Conservation (phyloP, 1,140 invertebrate genomes). For the Zaprionus nigranus region DNA sequence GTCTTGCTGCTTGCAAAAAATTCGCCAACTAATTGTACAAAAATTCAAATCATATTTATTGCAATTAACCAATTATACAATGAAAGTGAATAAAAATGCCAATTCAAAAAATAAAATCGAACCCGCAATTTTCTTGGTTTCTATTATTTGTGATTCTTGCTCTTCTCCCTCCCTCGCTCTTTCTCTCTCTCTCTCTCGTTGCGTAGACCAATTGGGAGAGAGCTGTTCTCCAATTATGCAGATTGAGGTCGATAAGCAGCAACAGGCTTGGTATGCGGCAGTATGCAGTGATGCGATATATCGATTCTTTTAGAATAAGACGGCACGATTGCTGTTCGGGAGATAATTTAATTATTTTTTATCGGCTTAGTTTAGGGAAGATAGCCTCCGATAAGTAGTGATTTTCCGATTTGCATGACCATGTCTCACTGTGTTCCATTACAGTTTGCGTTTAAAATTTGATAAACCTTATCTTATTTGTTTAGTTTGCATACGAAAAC, state of each 20-base stretch:
- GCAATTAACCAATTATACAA: slow-evolving; percentile 57
- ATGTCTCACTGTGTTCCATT: too few species aligned
- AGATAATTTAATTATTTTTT: too few species aligned
- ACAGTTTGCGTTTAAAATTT: too few species aligned
- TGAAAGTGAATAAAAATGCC: slow-evolving; percentile 52
- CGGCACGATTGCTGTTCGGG: too few species aligned
- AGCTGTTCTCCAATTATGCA: not conserved
- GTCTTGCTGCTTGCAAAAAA: slow-evolving; percentile 54
- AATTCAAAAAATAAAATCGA: slow-evolving; percentile 28
- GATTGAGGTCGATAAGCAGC: not conserved
- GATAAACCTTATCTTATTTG: too few species aligned
- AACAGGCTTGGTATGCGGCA: not conserved
- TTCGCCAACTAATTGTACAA: slow-evolving; percentile 58
- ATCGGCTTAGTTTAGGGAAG: too few species aligned
- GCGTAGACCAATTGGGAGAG: not conserved
- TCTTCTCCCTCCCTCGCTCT: not conserved
- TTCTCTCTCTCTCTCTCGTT: not conserved
- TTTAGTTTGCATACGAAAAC: too few species aligned
- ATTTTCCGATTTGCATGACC: too few species aligned
- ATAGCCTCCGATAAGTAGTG: too few species aligned
- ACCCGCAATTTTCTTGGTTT: not conserved
- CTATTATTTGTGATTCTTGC: not conserved
- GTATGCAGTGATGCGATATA: not conserved
- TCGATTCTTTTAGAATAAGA: slow-evolving; percentile 5
- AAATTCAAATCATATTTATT: slow-evolving; percentile 51